Percentiles rank a stretch among this genome's conserved stretches.
Conservation (phyloP, 92 coral and sea anemone species). For the Parazoanthus atlanticus region DNA sequence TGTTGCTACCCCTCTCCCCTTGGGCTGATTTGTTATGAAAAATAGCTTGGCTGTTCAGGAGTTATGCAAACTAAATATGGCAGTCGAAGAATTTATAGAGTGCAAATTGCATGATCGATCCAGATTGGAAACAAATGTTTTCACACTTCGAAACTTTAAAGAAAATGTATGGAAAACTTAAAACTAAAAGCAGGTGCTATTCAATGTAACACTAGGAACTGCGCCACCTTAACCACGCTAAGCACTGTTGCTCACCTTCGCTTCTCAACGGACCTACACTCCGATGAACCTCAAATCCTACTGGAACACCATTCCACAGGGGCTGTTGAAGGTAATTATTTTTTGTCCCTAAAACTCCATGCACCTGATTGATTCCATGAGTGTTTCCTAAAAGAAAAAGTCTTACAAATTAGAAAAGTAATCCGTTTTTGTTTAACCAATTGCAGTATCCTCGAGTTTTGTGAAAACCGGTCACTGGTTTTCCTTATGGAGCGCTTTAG, state of each 20-base stretch:
- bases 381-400: constrained; percentile 50
- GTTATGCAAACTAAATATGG: too few species aligned
- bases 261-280: constrained; percentile 67
- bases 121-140: too few species aligned
- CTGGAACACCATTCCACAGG: constrained; percentile 77
- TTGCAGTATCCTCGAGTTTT: neutral
- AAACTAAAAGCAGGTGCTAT: too few species aligned
- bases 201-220: neutral
- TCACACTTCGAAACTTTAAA: too few species aligned
- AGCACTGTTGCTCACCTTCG: constrained; percentile 53
- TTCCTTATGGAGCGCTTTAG: too few species aligned
- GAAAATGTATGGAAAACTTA: too few species aligned
- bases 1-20: too few species aligned
- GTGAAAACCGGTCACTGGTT: too few species aligned
- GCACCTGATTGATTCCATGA: constrained; percentile 59
- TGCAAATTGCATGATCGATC: too few species aligned
- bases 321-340: constrained; percentile 56
- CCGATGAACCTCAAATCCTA: constrained; percentile 56
- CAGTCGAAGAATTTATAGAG: neutral
- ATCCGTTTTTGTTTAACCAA: neutral
- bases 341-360: constrained; percentile 55
- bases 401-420: neutral
- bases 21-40: too few species aligned
- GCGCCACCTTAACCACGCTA: too few species aligned
- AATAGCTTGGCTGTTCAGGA: too few species aligned